Evolutionary conservation across 2,888 invertebrate genomes (phyloP), one percentile per base, ranked within the genome.

Genomic region (Physocephala rufipes): DNA sequence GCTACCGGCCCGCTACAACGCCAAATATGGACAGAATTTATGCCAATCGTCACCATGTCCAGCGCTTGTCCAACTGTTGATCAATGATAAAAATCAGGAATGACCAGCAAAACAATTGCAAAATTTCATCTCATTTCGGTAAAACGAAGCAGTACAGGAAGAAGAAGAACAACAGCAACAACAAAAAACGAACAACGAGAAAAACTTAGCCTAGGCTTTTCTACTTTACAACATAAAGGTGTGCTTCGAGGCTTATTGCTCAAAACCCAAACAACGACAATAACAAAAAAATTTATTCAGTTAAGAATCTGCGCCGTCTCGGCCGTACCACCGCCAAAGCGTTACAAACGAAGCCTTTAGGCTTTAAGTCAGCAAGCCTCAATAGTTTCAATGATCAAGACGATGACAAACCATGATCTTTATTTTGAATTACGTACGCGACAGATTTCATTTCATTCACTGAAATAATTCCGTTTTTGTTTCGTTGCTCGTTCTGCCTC

Each of bases 1-100:
- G 67, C 36, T 36, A 36, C 36, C 36, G 36, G 36, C 9, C 9
- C 21, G n/a, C n/a, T n/a, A n/a, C n/a, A n/a, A n/a, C 16, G 45
- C 75, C 78, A 70, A 75, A 76, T 75, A 69, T 74, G 74, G 75
- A 59, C 12, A 67, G 74, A 79, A 71, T 74, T 71, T 73, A 63
- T 74, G 67, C 62, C 71, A 70, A 71, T 72, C 67, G 74, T 72
- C 74, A 71, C 63, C 63, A 51, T 66, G 63, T 67, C 65, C 59
- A 65, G 43, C 51, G 67, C 69, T 36, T 67, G 68, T 65, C 66
- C 51, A 72, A 51, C 55, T 63, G 58, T 51, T 30, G 74, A 74
- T 73, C 58, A 24, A 21, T 73, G 76, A 76, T 75, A 64, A 76
- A 75, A 76, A 74, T 73, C 74, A 73, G 73, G 75, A 74, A 71